Evolutionary conservation across 2,888 invertebrate genomes (phyloP).

Genomic region (Chymomyza amoena): DNA sequence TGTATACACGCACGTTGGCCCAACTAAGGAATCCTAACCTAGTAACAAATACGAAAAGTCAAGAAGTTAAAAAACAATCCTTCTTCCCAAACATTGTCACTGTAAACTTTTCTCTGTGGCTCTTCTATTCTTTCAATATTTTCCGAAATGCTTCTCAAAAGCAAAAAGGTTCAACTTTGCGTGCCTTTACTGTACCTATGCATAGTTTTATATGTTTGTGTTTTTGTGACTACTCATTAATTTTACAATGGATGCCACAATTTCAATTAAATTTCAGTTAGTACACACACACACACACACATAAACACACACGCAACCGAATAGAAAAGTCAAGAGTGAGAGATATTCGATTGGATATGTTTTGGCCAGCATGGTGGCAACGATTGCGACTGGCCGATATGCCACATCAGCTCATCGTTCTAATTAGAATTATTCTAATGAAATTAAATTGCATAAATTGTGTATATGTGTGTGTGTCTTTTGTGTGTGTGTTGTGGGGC

Average conservation of each 20-base stretch:
- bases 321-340: not conserved
- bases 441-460: conserved; percentile 72
- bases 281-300: conserved; percentile 38
- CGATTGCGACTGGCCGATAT: conserved; percentile 65
- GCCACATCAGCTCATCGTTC: conserved; percentile 58
- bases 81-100: too few relatives aligned
- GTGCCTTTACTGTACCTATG: not conserved
- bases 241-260: conserved; percentile 64
- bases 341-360: not conserved
- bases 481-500: conserved; percentile 17
- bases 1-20: too few relatives aligned
- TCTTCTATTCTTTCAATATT: too few relatives aligned
- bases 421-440: conserved; percentile 76
- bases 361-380: conserved; percentile 15
- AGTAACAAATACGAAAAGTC: too few relatives aligned
- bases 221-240: conserved; percentile 55
- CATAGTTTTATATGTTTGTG: conserved; percentile 13
- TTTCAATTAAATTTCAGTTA: conserved; percentile 68
- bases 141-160: too few relatives aligned
- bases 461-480: conserved; percentile 15
- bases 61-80: too few relatives aligned
- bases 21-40: too few relatives aligned
- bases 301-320: conserved; percentile 8
- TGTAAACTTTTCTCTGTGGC: too few relatives aligned
- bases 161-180: not conserved